Percentiles rank a stretch among this genome's conserved stretches.
Conservation (phyloP, 1,140 invertebrate species). For the Bactericera cockerelli region DNA sequence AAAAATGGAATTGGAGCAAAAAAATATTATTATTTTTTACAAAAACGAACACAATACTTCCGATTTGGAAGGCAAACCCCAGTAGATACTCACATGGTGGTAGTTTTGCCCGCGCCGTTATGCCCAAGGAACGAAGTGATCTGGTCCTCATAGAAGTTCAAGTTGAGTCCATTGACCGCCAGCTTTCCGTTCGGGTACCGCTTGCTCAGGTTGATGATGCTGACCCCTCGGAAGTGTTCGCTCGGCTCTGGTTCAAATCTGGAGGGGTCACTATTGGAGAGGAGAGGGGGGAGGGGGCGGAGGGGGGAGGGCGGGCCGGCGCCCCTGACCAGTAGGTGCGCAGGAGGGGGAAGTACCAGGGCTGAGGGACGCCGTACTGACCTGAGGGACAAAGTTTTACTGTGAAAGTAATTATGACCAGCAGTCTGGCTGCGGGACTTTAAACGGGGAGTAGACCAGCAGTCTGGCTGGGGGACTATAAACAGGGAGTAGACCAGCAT, state of each 20-base stretch:
- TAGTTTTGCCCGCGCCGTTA: slow-evolving; percentile 81
- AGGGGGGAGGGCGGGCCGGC: neutral
- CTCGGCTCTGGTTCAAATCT: slow-evolving; percentile 11
- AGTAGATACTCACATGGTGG: slow-evolving; percentile 47
- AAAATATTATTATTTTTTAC: no score
- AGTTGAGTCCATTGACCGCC: slow-evolving; percentile 21
- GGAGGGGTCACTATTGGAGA: neutral
- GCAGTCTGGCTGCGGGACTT: no score
- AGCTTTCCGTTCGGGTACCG: neutral
- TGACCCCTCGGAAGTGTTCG: slow-evolving; percentile 14
- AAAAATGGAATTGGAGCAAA: no score
- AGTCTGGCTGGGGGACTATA: no score
- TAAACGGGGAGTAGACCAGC: no score
- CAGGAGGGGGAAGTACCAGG: slow-evolving; percentile 35
- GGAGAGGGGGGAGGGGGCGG: no score
- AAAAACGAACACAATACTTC: no score
- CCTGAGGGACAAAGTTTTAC: slow-evolving; percentile 16
- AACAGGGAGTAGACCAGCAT: no score
- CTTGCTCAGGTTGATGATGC: slow-evolving; percentile 16
- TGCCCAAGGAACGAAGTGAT: slow-evolving; percentile 75
- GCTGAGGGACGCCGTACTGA: slow-evolving; percentile 32
- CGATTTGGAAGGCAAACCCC: no score
- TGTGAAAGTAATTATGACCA: no score
- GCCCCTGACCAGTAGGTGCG: slow-evolving; percentile 37
- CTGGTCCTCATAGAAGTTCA: slow-evolving; percentile 39